Conservation (phyloP, 2,888 invertebrate species). For the Troilus luridus region DNA sequence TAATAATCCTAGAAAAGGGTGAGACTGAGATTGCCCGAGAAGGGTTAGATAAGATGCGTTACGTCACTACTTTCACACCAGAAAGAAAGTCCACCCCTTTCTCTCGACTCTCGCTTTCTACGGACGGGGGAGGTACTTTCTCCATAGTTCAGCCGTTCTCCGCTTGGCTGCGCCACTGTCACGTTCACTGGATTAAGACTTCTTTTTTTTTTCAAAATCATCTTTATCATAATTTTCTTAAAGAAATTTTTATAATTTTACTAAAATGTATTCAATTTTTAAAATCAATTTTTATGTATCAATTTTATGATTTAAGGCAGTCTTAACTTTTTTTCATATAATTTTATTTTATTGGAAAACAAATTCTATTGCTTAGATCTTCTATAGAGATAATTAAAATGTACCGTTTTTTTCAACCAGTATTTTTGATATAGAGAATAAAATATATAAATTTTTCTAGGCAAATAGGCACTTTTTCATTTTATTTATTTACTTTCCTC, state of each 20-base stretch:
- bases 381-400: background rate
- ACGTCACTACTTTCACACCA: constrained; percentile 52
- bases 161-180: constrained; percentile 38
- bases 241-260: too few relatives aligned
- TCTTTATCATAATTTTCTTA: too few relatives aligned
- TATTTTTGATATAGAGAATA: too few relatives aligned
- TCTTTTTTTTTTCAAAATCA: background rate
- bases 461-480: too few relatives aligned
- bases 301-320: background rate
- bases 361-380: background rate
- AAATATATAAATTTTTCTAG: too few relatives aligned
- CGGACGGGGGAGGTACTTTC: constrained; percentile 55
- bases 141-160: constrained; percentile 25
- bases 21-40: background rate
- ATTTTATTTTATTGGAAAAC: background rate
- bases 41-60: constrained; percentile 26
- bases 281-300: background rate
- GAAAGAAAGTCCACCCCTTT: constrained; percentile 56
- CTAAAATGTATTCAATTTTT: background rate
- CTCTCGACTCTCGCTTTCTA: constrained; percentile 51
- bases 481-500: too few relatives aligned
- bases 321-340: background rate
- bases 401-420: background rate
- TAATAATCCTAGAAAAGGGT: background rate
- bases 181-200: background rate